Conservation (phyloP, 2,888 invertebrate species). For the Drosophila robusta region DNA sequence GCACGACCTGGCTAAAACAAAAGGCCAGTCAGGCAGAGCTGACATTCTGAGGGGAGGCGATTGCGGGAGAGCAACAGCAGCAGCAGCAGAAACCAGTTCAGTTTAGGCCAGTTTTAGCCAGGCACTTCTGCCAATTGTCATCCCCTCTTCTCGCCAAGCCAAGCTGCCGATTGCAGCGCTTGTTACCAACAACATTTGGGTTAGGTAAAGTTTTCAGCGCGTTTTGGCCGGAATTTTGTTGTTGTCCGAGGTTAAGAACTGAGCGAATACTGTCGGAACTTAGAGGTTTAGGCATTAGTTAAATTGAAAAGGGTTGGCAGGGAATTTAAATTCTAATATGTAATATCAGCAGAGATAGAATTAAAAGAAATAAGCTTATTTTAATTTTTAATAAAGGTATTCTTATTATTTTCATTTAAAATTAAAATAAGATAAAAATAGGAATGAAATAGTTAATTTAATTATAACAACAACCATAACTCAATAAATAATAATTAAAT, state of each 20-base stretch:
- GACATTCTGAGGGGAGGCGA: background rate
- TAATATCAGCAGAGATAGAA: too few species aligned
- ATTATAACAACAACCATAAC: too few species aligned
- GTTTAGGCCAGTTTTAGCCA: conserved; percentile 33
- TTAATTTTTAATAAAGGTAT: too few species aligned
- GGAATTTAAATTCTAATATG: background rate
- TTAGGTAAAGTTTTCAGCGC: conserved; percentile 31
- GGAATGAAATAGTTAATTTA: too few species aligned
- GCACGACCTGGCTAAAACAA: conserved; percentile 71
- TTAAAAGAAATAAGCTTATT: too few species aligned
- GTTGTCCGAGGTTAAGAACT: background rate
- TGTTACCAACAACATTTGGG: conserved; percentile 32
- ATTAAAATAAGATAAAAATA: too few species aligned
- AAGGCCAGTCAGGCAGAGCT: conserved; percentile 32
- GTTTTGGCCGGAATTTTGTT: background rate
- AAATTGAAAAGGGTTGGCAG: background rate
- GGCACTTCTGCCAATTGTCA: conserved; percentile 52
- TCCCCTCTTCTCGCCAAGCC: conserved; percentile 42
- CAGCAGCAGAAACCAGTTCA: background rate
- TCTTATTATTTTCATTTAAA: too few species aligned
- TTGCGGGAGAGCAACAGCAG: too few species aligned
- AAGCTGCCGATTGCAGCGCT: conserved; percentile 33
- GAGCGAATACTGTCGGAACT: background rate
- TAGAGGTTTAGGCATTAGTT: background rate
- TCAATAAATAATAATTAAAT: too few species aligned